Conservation (phyloP, 2,797 vertebrate genomes). For the Chiropotes sagulatus region DNA sequence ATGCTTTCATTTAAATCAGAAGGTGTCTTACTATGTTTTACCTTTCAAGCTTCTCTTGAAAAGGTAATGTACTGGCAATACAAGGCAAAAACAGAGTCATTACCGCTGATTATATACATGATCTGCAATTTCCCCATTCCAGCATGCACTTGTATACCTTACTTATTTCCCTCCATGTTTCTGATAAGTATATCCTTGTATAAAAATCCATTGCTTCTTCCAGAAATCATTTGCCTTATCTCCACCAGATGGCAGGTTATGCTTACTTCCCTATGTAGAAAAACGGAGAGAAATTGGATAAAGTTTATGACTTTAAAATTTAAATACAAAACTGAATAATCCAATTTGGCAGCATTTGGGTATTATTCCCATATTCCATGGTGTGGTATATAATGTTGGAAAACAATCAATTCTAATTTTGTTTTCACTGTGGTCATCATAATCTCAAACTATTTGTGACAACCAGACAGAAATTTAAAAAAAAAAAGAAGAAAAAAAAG, state of each 20-base stretch:
- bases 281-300: not conserved
- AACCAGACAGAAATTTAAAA: not conserved
- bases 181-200: not conserved
- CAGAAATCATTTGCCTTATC: not conserved
- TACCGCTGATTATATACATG: not conserved
- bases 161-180: not conserved
- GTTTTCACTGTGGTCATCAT: not conserved
- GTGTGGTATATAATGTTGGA: not conserved
- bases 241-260: constrained; percentile 63
- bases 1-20: not conserved
- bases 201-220: not conserved
- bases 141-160: not conserved
- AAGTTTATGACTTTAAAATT: not conserved
- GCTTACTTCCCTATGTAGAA: not conserved
- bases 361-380: not conserved
- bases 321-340: not conserved
- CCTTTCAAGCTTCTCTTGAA: not conserved
- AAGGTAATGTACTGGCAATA: not conserved
- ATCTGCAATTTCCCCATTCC: not conserved
- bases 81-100: not conserved
- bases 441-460: not conserved
- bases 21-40: not conserved
- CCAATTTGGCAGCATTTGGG: not conserved
- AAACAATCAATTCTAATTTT: not conserved
- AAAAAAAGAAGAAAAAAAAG: not conserved